Percentiles rank a stretch among this genome's conserved stretches.
phyloP scores from a whole-genome alignment of 1,140 invertebrate genomes.

The Trachymyrmex septentrionalis region DNA sequence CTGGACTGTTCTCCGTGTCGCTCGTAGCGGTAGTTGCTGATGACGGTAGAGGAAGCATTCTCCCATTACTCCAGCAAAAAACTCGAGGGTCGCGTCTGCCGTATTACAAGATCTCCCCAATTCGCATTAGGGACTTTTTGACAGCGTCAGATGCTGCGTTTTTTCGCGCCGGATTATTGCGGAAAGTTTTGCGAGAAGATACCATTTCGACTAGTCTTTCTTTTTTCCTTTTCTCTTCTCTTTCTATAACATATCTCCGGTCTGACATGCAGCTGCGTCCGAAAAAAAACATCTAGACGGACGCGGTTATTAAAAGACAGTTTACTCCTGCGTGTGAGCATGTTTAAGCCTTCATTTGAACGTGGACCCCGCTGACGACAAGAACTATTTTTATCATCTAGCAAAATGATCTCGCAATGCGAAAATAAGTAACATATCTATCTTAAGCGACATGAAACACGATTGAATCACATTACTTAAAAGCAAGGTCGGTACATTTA shows the following conservation, averaged over 20 bases:
- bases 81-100: constrained; percentile 36
- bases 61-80: constrained; percentile 31
- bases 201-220: constrained; percentile 17
- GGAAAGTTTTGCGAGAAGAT: constrained; percentile 68
- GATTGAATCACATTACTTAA: constrained; percentile 10
- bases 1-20: constrained; percentile 48
- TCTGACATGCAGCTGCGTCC: background rate
- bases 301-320: constrained; percentile 37
- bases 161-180: constrained; percentile 72
- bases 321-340: background rate
- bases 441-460: background rate
- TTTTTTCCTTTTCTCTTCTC: background rate
- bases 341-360: background rate
- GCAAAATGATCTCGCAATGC: constrained; percentile 18
- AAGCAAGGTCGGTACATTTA: constrained; percentile 17
- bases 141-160: constrained; percentile 72
- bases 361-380: background rate
- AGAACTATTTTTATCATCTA: constrained; percentile 32
- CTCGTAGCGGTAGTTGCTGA: constrained; percentile 59
- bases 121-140: constrained; percentile 71
- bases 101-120: constrained; percentile 45
- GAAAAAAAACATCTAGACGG: background rate
- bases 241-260: background rate
- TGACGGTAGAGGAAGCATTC: constrained; percentile 33
- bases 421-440: constrained; percentile 16